Base-by-base conservation (phyloP, 2,113 vertebrate species). In the Labrus mixtus region DNA sequence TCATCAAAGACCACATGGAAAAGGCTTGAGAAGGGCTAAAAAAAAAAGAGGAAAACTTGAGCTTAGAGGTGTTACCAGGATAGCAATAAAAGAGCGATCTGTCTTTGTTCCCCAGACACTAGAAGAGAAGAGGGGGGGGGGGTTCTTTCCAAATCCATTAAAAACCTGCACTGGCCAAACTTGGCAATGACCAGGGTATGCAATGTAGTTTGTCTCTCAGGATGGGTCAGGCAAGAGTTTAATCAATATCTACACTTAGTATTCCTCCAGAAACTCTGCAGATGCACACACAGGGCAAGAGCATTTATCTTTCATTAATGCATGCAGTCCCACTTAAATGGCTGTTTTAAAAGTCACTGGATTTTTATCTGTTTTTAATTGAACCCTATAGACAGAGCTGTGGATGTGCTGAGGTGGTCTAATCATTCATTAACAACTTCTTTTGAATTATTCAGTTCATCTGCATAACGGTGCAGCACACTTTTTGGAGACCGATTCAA, bases 261-360 rank as follows among this genome's bases (percentile, higher is more conserved):
- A 89, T 89, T 92, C 86, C 85, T 78, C 60, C 63, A 71, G 75
- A 88, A 80, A 66, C 79, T 55, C 64, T 37, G 63, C 63, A 67
- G 75, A 78, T 64, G 71, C 79, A 86, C 60, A 81, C 67, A 67
- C 65, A 73, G 73, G 84, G 78, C 80, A 46, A 37, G 39, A 68
- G 59, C 90, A 84, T 92, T 92, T 90, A 91, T 87, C 89, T 92
- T 91, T 90, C 87, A 87, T 93, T 91, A 92, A 90, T 84, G 73
- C 69, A 82, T 53, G 68, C 68, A 65, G 78, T 74, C 36, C 57
- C 77, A 83, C 81, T 73, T 81, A 87, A 89, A 89, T 73, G 78
- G 84, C 79, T 83, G 75, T 87, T 88, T 86, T 87, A 89, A 78
- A 93, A 91, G 86, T 81, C 74, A 74, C 83, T 76, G 70, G 61